phyloP scores from a whole-genome alignment of 1,140 invertebrate genomes.

The Drosophila lacteicornis region DNA sequence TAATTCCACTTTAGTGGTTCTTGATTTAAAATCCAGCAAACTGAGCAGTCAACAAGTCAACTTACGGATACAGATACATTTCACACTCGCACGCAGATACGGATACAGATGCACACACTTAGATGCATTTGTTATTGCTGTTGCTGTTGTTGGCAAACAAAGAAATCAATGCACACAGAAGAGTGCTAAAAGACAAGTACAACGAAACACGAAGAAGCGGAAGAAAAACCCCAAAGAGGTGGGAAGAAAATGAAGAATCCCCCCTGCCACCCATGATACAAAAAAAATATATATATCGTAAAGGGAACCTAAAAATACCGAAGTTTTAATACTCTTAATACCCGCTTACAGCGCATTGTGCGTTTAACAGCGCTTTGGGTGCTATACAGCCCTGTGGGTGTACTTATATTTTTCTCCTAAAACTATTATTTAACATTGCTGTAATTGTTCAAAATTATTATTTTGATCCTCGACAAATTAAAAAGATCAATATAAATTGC shows the following conservation, averaged over 20 bases:
- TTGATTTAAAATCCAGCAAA: slow-evolving; percentile 51
- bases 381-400: no score
- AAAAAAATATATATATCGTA: background rate
- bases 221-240: slow-evolving; percentile 26
- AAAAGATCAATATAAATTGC: no score
- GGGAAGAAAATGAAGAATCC: slow-evolving; percentile 13
- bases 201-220: slow-evolving; percentile 42
- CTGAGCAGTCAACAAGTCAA: slow-evolving; percentile 71
- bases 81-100: slow-evolving; percentile 27
- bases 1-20: slow-evolving; percentile 49
- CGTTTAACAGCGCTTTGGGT: no score
- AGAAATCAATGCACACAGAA: slow-evolving; percentile 69
- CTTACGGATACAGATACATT: slow-evolving; percentile 41
- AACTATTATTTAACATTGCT: no score
- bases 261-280: slow-evolving; percentile 6
- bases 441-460: no score
- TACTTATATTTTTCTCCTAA: no score
- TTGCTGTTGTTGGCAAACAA: slow-evolving; percentile 53
- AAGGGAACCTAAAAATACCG: background rate
- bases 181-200: slow-evolving; percentile 65
- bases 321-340: background rate
- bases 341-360: no score
- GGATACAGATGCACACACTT: slow-evolving; percentile 28
- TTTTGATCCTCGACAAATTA: no score
- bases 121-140: slow-evolving; percentile 44